Base-by-base conservation (phyloP, 2,113 vertebrate species). In the Rhea pennata region DNA sequence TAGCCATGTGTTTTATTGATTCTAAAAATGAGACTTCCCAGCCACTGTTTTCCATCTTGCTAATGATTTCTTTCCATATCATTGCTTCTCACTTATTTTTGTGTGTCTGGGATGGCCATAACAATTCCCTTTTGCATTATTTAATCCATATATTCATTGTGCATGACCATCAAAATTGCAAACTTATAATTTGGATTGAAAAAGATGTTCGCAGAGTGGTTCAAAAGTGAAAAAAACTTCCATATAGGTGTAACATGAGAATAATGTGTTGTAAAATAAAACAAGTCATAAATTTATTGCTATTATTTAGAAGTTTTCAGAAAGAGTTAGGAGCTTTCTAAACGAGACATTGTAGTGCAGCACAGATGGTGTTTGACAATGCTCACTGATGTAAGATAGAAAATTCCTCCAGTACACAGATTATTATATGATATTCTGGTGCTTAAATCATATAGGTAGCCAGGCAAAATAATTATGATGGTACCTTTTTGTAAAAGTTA, bases 1-100 rank as follows among this genome's bases (percentile, higher is more conserved):
- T 9, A 76, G 23, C 10, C 44, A 15, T 5, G 4, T 39, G 5
- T 54, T 67, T 76, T 33, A 31, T 1, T 40, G 12, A 64, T 65
- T 24, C 29, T n/a, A 15, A 46, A 66, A 94, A 31, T 3, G 71
- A 54, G 51, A 42, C 50, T 62, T 66, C 46, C 42, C 33, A 61
- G 9, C 5, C 8, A 15, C 36, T 58, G 4, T 72, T 69, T 77
- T 56, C 44, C 15, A 29, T 77, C 2, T 3, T 0, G 1, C 7
- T 65, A 12, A 51, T 40, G 33, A 64, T 46, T 87, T 70, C 16
- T 84, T 81, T 29, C 29, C 7, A 2, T 59, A 26, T 46, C 3
- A 3, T 51, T 21, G 7, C 40, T 7, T 48, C 15, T 75, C 31
- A 50, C 15, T 72, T 72, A 15, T 36, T 75, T 80, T 56, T 36